A percentile compares a stretch with the other conserved stretches of the same genome.
These are phyloP conservation scores for Zhengitettix transpicula DNA, from an alignment of 2,888 invertebrate species.

Conservation along the genomic window DNA sequence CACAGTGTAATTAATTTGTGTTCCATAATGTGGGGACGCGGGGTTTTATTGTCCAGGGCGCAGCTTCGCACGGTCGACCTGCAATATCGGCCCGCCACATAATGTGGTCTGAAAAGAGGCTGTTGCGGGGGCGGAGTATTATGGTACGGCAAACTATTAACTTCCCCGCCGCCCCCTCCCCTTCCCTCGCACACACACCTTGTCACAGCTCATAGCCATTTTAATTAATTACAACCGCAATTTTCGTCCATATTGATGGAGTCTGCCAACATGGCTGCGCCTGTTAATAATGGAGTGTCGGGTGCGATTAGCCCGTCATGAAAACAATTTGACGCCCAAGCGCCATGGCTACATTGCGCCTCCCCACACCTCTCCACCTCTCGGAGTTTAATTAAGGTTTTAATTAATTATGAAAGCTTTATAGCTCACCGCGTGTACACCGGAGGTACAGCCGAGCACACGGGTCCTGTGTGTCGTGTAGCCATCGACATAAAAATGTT, in stretches of 20 bases:
- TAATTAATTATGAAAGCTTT: slow-evolving; percentile 29
- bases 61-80: no score
- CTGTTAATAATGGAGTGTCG: slow-evolving; percentile 25
- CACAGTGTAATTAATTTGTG: no score
- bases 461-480: no score
- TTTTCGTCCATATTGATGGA: not conserved
- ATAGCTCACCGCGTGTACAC: slow-evolving; percentile 3
- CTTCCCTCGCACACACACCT: not conserved
- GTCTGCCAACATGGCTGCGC: not conserved
- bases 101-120: no score
- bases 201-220: slow-evolving; percentile 7
- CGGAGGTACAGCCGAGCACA: no score
- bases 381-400: slow-evolving; percentile 28
- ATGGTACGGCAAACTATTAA: not conserved
- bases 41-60: no score
- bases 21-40: no score
- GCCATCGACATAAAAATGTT: no score
- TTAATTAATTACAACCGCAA: slow-evolving; percentile 10
- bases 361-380: not conserved
- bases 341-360: not conserved
- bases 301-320: slow-evolving; percentile 21
- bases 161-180: not conserved
- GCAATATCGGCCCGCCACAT: no score
- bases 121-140: not conserved
- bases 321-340: not conserved